Base-by-base conservation (phyloP, 1,140 invertebrate genomes). In the Cotesia chilonis region DNA sequence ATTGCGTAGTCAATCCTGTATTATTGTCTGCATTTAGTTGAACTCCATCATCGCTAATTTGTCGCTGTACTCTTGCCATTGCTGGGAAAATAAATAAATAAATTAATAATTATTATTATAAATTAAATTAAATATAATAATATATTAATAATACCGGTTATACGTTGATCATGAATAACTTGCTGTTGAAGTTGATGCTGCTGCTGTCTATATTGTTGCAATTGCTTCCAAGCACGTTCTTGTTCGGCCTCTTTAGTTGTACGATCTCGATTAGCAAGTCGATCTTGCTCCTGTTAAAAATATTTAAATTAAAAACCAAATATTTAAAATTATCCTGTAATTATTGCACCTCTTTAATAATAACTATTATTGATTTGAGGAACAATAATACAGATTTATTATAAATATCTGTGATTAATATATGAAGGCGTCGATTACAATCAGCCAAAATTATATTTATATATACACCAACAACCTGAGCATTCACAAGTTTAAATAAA, bases 221-320 rank as follows among this genome's bases (percentile, higher is more conserved):
- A 83, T 75, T 94, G 93, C 84, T 96, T 96, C 94, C 95, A 96
- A 76, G 94, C 91, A 12, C 93, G 87, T 85, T 95, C 94, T 79
- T 95, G 93, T 84, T 95, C 94, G 52, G 92, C 92, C 86, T 95
- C 94, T 79, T 91, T 89, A 52, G 89, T 91, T 10, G 89, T 88
- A 81, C 91, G 92, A 78, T 90, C 89, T 77, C 90, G 90, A 74
- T 89, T 88, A 6, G 86, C 88, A 55, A 89, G 87, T 83, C 90
- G 92, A 69, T 93, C 92, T 80, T 92, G 92, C 78, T 93, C 92
- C 91, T 93, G 84, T 71, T 47, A 61, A 79, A 78, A 74, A 80
- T 36, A 70, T 67, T 52, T 41, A 72, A 14, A 73, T 14, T 68
- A 41, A 51, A 20, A 73, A 70, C 68, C 68, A 75, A 36, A 66